phyloP scores from a whole-genome alignment of 1,140 invertebrate species.

The Eurosta solidaginis region DNA sequence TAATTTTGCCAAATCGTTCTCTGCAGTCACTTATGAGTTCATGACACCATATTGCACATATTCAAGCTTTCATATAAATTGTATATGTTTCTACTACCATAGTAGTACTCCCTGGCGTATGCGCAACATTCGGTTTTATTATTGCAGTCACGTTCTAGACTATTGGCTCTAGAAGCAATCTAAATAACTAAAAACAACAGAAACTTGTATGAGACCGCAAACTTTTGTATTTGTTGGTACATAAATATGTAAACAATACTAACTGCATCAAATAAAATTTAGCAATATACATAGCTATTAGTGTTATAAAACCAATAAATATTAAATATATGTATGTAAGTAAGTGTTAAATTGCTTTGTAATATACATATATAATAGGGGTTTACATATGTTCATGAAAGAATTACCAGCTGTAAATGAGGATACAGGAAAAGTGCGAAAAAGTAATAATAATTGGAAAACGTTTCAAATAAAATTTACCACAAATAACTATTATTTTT shows the following conservation, averaged over 20 bases:
- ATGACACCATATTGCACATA: background rate
- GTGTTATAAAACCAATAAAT: background rate
- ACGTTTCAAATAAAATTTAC: background rate
- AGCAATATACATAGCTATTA: conserved; percentile 21
- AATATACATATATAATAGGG: background rate
- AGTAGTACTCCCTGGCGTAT: background rate
- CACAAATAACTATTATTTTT: background rate
- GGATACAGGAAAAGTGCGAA: no score
- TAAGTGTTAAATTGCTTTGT: background rate
- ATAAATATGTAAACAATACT: background rate
- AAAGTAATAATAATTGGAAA: background rate
- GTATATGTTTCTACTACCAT: background rate
- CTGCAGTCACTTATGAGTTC: background rate
- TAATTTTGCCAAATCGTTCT: background rate
- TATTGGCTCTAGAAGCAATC: background rate
- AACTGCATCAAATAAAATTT: background rate
- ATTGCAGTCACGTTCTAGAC: conserved; percentile 16
- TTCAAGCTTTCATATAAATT: background rate
- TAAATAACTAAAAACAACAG: background rate
- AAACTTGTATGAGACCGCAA: background rate
- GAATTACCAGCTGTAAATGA: no score
- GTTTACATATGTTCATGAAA: background rate
- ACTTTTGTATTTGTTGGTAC: background rate
- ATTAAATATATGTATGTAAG: background rate
- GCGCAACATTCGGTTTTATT: conserved; percentile 22